Conservation (phyloP, 2,113 vertebrate genomes). For the Siniperca knerii region DNA sequence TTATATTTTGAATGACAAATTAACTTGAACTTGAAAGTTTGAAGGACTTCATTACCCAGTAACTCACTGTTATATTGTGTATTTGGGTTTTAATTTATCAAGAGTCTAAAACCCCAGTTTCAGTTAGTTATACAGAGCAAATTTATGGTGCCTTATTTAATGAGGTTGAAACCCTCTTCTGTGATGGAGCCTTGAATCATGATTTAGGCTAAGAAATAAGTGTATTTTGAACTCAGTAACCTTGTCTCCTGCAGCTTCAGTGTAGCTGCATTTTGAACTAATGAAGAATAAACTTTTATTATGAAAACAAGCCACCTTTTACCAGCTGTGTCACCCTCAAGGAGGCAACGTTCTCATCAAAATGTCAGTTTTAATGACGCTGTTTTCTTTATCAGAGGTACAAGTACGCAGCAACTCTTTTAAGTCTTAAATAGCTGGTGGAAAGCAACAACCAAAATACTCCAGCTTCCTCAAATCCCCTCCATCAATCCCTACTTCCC, state of each 20-base stretch:
- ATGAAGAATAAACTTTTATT: conserved; percentile 8
- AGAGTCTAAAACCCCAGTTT: not conserved
- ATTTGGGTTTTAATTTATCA: not conserved
- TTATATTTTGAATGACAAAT: not conserved
- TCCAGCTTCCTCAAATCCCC: conserved; percentile 21
- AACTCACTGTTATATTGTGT: not conserved
- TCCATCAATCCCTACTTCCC: conserved; percentile 26
- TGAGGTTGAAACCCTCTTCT: not conserved
- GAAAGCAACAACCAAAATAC: conserved; percentile 35
- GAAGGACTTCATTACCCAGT: not conserved
- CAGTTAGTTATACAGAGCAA: not conserved
- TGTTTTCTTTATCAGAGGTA: conserved; percentile 10
- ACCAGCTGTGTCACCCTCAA: not conserved
- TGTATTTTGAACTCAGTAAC: conserved; percentile 8
- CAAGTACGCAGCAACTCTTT: not conserved
- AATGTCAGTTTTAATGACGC: conserved; percentile 32
- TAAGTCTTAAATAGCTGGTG: conserved; percentile 32
- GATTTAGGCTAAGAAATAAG: not conserved
- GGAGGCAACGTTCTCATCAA: conserved; percentile 18
- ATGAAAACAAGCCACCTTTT: conserved; percentile 20
- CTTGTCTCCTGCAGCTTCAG: not conserved
- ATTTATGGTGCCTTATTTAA: not conserved
- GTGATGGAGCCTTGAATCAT: not conserved
- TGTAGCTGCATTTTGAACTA: conserved; percentile 5
- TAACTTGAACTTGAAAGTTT: not conserved